These are phyloP conservation scores for Polietes domitor DNA, from an alignment of 2,888 invertebrate genomes.

Conservation along the genomic window DNA sequence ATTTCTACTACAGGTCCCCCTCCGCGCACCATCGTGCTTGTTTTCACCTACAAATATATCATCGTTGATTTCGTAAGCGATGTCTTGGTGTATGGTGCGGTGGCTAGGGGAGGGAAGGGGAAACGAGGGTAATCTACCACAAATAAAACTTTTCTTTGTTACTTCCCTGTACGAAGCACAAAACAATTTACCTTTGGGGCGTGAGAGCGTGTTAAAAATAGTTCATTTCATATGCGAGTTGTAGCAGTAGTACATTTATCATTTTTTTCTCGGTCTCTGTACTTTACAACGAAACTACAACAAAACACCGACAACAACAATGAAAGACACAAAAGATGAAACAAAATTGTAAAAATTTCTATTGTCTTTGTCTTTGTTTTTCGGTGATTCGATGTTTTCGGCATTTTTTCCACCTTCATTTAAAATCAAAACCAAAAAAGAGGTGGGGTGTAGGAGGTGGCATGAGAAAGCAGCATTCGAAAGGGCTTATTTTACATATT, in stretches of 20 bases:
- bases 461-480: not conserved
- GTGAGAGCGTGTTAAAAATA: conserved; percentile 41
- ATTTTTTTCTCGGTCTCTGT: conserved; percentile 14
- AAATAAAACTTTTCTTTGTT: conserved; percentile 10
- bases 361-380: conserved; percentile 17
- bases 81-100: not conserved
- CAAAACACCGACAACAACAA: not conserved
- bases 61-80: not conserved
- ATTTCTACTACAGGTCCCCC: not conserved
- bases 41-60: not conserved
- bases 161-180: not conserved
- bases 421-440: not conserved
- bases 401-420: conserved; percentile 11
- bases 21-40: too few relatives aligned
- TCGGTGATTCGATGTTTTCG: not conserved
- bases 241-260: conserved; percentile 23
- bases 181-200: conserved; percentile 32
- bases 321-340: conserved; percentile 5
- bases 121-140: not conserved
- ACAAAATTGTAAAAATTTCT: conserved; percentile 21
- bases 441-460: not conserved
- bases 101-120: too few relatives aligned
- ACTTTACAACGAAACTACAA: not conserved
- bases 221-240: conserved; percentile 19
- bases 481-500: conserved; percentile 16